phyloP scores from a whole-genome alignment of 2,888 invertebrate genomes.

The Hypselothyrea guttata region DNA sequence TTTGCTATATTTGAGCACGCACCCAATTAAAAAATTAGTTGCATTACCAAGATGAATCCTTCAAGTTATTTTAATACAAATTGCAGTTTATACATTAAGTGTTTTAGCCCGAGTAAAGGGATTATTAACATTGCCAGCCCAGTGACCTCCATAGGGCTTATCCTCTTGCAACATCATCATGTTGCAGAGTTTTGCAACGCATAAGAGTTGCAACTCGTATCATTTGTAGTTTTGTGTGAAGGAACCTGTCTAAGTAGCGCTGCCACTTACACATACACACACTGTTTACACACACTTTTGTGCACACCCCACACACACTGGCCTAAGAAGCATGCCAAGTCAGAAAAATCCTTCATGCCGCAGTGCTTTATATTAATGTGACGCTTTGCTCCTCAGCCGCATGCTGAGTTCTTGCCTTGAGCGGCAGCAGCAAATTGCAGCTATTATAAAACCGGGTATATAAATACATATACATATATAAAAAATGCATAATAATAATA shows the following conservation, averaged over 20 bases:
- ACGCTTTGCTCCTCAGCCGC: slow-evolving; percentile 49
- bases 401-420: slow-evolving; percentile 51
- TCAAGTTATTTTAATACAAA: too few species aligned
- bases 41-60: too few species aligned
- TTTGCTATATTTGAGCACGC: too few species aligned
- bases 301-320: too few species aligned
- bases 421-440: slow-evolving; percentile 71
- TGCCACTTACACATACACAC: slow-evolving; percentile 19
- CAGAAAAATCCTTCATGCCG: slow-evolving; percentile 71
- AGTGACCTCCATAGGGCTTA: slow-evolving; percentile 20
- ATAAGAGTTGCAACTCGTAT: not conserved
- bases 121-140: slow-evolving; percentile 30
- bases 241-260: slow-evolving; percentile 33
- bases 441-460: slow-evolving; percentile 53
- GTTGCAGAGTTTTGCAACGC: slow-evolving; percentile 15
- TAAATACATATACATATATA: slow-evolving; percentile 21
- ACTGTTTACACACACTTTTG: too few species aligned
- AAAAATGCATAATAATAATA: slow-evolving; percentile 46
- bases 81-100: too few species aligned
- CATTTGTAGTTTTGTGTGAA: not conserved
- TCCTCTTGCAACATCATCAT: slow-evolving; percentile 32
- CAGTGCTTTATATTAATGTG: slow-evolving; percentile 72
- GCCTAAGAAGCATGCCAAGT: slow-evolving; percentile 41
- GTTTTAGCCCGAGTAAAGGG: not conserved
- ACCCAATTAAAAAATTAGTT: too few species aligned